phyloP scores from a whole-genome alignment of 2,888 invertebrate species.

The Cyrtodaria siliqua region DNA sequence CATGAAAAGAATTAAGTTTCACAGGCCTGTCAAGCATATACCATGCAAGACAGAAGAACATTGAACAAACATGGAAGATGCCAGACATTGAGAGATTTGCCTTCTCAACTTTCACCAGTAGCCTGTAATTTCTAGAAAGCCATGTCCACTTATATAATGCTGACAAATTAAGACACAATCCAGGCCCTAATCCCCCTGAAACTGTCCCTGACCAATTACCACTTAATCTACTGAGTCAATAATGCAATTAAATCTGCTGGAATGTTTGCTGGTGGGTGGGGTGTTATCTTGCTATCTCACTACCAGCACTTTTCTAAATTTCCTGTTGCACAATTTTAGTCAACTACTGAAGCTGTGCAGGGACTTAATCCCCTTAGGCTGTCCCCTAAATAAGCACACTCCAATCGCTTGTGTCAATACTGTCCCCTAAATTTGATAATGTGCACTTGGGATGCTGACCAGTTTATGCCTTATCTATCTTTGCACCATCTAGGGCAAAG shows the following conservation, averaged over 20 bases:
- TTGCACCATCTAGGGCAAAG: too few relatives aligned
- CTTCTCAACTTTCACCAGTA: too few relatives aligned
- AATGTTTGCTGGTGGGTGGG: constrained; percentile 13
- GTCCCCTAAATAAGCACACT: constrained; percentile 38
- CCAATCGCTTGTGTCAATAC: constrained; percentile 14
- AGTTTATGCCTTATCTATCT: too few relatives aligned
- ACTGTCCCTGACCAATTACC: constrained; percentile 20
- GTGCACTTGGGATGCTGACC: too few relatives aligned
- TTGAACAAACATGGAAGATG: too few relatives aligned
- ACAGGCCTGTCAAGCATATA: too few relatives aligned
- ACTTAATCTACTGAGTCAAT: constrained; percentile 28
- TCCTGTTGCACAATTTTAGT: constrained; percentile 18
- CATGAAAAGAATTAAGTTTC: too few relatives aligned
- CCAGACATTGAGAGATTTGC: too few relatives aligned
- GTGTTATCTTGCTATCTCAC: constrained; percentile 13
- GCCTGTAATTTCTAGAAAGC: too few relatives aligned
- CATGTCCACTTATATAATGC: neutral
- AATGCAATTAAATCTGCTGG: constrained; percentile 10
- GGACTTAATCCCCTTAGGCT: neutral
- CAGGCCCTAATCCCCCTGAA: constrained; percentile 26
- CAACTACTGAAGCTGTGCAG: too few relatives aligned
- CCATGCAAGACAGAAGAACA: too few relatives aligned
- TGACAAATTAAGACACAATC: constrained; percentile 32
- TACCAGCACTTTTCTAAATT: constrained; percentile 14
- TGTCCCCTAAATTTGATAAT: constrained; percentile 26